Base-by-base conservation (phyloP, 2,888 invertebrate species). In the Scaeva pyrastri region DNA sequence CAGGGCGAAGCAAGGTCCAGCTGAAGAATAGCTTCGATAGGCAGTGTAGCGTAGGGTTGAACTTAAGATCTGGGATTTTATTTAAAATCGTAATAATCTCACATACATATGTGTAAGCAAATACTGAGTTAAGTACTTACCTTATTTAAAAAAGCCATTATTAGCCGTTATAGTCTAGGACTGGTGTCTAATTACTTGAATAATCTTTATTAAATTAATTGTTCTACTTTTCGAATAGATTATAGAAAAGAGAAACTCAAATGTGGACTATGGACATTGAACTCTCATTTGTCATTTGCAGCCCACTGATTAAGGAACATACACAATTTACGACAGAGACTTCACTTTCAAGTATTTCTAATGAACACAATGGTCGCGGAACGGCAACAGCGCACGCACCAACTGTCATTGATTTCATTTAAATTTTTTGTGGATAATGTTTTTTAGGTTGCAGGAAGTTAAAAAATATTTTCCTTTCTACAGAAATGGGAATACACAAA, bases 1-100 rank as follows among this genome's bases (percentile, higher is more conserved):
- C 31, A 92, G 81, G 1, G 89, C 90, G 72, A 92, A 92, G 39
- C 89, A 90, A 3, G 92, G 89, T 1, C 92, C 91, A 10, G 36
- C 58, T 16, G 88, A 36, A 6, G 88, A 82, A 26, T 84, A 87
- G 6, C 50, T 74, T 39, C 79, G 48, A 8, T 50, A 16, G 7
- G 45, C 43, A 26, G 70, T 64, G 43, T 14, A 31, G 10, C 56
- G 45, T 11, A 73, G 2, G 11, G 68, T 56, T 4, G 41, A n/a
- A n/a, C 55, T 19, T 8, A 77, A 23, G 8, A 73, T 3, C 85
- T 85, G n/a, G 11, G 12, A 16, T 12, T 56, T 11, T 7, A 4
- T 56, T 31, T 23, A 16, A 26, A 52, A 10, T 31, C n/a, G n/a
- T 31, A 45, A 43, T 41, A 41, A 41, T 10, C 14, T 4, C 10